Base-by-base conservation (phyloP, 2,888 invertebrate genomes). In the Eutolmus rufibarbis region DNA sequence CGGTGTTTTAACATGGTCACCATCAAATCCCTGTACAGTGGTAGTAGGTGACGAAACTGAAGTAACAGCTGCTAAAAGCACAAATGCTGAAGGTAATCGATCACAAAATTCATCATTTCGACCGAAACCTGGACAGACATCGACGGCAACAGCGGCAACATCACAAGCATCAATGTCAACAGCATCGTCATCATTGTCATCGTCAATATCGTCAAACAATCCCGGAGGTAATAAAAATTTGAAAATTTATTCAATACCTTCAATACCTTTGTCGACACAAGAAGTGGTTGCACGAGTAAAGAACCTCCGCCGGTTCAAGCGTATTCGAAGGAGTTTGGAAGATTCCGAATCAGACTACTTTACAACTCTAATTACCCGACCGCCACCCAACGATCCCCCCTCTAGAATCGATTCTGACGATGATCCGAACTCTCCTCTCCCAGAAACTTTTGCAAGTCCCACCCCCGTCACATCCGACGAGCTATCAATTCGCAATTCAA, bases 1-100 rank as follows among this genome's bases (percentile, higher is more conserved):
- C 90, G 96, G 96, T 93, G 94, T 96, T 90, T 94, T 97, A 91
- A 96, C 96, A 93, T 97, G 96, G 96, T 96, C 97, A 92, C 96
- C 95, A 91, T 94, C 96, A 89, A 96, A 96, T 92, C 95, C 96
- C 88, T 97, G 97, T 94, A 95, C 96, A 91, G 97, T 97, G 90
- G 94, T 97, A 91, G 97, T 97, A 90, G 96, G 96, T 90, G 97
- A 96, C 92, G 96, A 95, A 91, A 93, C 95, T 89, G 96, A 96
- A 92, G 94, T 95, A 90, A 91, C 92, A 89, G 95, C 96, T 88
- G 95, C 96, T 87, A 96, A 96, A 93, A 94, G 95, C 89, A 94
- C 95, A 90, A 94, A 95, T 89, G 93, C 95, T 89, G 95, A 95
- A 91, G 95, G 94, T 91, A 96, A 96, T 93, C 95, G 95, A 91